Percentiles rank a stretch among this genome's conserved stretches.
Evolutionary conservation across 2,113 vertebrate species (phyloP).

Genomic region (Solea senegalensis): DNA sequence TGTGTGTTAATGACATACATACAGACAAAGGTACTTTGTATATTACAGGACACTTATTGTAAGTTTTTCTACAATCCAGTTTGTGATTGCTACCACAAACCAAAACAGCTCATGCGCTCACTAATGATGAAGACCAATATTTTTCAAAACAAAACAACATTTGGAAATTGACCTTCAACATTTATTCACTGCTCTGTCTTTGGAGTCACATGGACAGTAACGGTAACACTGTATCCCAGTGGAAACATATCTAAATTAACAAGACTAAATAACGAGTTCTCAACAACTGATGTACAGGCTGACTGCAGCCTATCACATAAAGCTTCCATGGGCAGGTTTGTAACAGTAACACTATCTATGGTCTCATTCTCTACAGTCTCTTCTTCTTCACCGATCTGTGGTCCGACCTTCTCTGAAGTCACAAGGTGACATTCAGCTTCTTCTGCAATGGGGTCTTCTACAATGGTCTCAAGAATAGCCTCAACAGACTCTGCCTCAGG

Average conservation of each 20-base stretch:
- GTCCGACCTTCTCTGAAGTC: not conserved
- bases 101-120: not conserved
- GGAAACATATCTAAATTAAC: conserved; percentile 19
- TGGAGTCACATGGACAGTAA: conserved; percentile 38
- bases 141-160: not conserved
- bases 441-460: not conserved
- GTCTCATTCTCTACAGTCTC: not conserved
- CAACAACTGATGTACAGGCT: conserved; percentile 36
- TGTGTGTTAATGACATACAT: not conserved
- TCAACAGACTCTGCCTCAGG: not conserved
- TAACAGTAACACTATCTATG: not conserved
- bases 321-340: not conserved
- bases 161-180: not conserved
- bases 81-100: not conserved
- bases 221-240: conserved; percentile 11
- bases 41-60: not conserved
- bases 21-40: not conserved
- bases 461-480: not conserved
- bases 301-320: conserved; percentile 41
- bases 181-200: conserved; percentile 16
- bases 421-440: not conserved
- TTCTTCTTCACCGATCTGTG: not conserved
- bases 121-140: conserved; percentile 1
- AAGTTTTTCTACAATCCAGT: conserved; percentile 4
- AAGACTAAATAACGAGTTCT: conserved; percentile 19